Conservation (phyloP, 2,113 vertebrate genomes). For the Protobothrops mucrosquamatus region DNA sequence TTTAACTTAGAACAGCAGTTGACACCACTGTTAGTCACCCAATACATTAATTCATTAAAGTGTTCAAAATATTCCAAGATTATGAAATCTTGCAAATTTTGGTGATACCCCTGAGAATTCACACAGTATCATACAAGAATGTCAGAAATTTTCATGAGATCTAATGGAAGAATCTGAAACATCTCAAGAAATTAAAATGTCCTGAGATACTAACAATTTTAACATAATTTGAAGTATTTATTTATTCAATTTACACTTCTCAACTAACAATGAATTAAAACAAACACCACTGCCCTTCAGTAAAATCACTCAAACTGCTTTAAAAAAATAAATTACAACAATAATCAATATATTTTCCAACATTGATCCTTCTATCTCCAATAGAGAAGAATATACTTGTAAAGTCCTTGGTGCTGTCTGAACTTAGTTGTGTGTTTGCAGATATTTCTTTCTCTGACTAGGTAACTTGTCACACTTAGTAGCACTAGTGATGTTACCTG, state of each 20-base stretch:
- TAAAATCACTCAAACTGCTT: not conserved
- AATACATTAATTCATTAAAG: not conserved
- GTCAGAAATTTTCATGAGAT: too few species aligned
- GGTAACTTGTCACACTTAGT: not conserved
- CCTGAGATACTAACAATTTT: not conserved
- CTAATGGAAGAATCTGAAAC: too few species aligned
- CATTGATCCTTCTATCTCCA: not conserved
- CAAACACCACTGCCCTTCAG: not conserved
- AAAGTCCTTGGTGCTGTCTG: not conserved
- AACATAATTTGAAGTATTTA: not conserved
- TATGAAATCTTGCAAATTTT: too few species aligned
- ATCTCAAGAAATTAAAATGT: not conserved
- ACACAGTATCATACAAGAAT: too few species aligned
- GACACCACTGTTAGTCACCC: not conserved
- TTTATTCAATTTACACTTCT: not conserved
- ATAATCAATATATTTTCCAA: not conserved
- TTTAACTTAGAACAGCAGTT: not conserved
- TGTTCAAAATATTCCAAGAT: too few species aligned
- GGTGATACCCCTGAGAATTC: too few species aligned
- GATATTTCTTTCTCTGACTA: not conserved
- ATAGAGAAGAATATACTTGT: not conserved
- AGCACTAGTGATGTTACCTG: not conserved
- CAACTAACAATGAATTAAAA: not conserved
- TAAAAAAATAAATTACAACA: not conserved
- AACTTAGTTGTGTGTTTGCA: not conserved